phyloP scores from a whole-genome alignment of 1,140 invertebrate genomes.

The Solenopsis invicta region DNA sequence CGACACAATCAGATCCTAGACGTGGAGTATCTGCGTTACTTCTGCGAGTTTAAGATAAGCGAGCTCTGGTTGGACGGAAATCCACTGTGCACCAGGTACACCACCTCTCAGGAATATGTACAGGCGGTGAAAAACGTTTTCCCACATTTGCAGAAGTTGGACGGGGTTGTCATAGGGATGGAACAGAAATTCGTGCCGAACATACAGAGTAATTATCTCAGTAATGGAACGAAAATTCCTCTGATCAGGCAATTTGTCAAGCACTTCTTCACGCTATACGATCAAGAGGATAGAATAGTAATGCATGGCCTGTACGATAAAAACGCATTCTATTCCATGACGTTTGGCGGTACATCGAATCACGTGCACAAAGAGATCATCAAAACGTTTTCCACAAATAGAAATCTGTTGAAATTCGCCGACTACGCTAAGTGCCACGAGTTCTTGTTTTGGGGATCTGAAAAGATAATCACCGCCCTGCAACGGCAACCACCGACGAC shows the following conservation, averaged over 20 bases:
- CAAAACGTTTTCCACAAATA: constrained; percentile 80
- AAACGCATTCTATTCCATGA: constrained; percentile 85
- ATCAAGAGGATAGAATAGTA: constrained; percentile 83
- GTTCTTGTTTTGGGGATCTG: constrained; percentile 82
- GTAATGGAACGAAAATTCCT: constrained; percentile 74
- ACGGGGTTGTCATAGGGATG: constrained; percentile 82
- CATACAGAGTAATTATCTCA: constrained; percentile 78
- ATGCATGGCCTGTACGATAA: constrained; percentile 85
- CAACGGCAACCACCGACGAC: constrained; percentile 80
- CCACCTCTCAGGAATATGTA: constrained; percentile 80
- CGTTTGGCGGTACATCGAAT: constrained; percentile 79
- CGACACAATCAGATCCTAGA: constrained; percentile 81
- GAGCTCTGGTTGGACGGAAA: constrained; percentile 85
- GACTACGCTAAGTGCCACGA: constrained; percentile 86
- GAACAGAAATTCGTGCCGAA: constrained; percentile 79
- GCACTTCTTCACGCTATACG: constrained; percentile 85
- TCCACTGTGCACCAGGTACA: constrained; percentile 82
- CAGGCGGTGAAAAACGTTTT: constrained; percentile 80
- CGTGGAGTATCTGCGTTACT: constrained; percentile 80
- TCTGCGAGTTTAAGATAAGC: constrained; percentile 83
- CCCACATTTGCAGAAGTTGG: constrained; percentile 82
- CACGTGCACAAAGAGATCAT: constrained; percentile 80
- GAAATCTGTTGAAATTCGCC: constrained; percentile 85
- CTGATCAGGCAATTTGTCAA: constrained; percentile 84
- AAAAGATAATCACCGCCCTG: constrained; percentile 82